phyloP scores from a whole-genome alignment of 2,797 vertebrate species.

The Otus scops region DNA sequence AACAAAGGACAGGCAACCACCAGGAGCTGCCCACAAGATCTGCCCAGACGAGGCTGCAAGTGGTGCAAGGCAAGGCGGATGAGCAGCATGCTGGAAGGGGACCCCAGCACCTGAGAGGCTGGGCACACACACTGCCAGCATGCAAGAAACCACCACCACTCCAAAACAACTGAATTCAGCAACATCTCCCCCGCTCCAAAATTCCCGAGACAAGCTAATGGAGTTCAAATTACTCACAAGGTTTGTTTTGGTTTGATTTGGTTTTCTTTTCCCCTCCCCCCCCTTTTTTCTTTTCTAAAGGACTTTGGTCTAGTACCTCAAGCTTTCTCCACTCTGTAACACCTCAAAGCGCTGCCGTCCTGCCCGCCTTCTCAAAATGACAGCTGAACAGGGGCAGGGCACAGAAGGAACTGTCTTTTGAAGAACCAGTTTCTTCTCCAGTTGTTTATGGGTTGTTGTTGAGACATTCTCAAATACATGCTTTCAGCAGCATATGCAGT shows the following conservation, averaged over 20 bases:
- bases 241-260: background rate
- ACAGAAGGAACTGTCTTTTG: background rate
- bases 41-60: background rate
- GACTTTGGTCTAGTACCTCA: background rate
- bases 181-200: background rate
- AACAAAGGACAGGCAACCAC: background rate
- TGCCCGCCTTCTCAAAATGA: background rate
- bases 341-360: background rate
- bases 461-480: background rate
- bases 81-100: background rate
- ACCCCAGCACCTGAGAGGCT: rapidly evolving
- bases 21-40: background rate
- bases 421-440: background rate
- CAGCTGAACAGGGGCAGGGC: background rate
- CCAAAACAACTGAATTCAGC: background rate
- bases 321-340: background rate
- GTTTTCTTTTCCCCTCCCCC: background rate
- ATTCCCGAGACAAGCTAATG: background rate
- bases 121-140: background rate
- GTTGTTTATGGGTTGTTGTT: background rate
- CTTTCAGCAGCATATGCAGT: background rate
- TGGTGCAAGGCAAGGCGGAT: rapidly evolving
- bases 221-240: background rate
- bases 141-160: background rate
- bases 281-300: background rate